Percentiles rank a stretch among this genome's conserved stretches.
Conservation (phyloP, 2,888 invertebrate genomes). For the Physocephala rufipes region DNA sequence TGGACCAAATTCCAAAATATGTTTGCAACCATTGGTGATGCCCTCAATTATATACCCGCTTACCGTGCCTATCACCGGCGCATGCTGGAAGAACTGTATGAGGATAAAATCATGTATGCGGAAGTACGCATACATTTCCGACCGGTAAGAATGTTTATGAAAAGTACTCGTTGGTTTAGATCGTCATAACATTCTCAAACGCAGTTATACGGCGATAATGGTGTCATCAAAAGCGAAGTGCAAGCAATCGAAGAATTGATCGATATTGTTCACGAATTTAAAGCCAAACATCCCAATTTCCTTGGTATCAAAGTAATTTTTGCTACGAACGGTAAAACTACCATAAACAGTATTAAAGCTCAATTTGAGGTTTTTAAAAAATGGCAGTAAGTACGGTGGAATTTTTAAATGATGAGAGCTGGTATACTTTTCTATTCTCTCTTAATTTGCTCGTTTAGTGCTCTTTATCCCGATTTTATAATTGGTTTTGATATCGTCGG, state of each 20-base stretch:
- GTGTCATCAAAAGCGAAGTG: conserved; percentile 64
- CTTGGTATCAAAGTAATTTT: conserved; percentile 69
- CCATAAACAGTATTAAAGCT: conserved; percentile 25
- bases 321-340: conserved; percentile 34
- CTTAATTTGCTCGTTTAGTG: conserved; percentile 33
- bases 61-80: conserved; percentile 68
- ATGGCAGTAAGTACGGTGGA: conserved; percentile 48
- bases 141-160: conserved; percentile 35
- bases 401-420: too few species aligned
- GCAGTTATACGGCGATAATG: conserved; percentile 68
- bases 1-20: conserved; percentile 67
- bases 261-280: conserved; percentile 65
- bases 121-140: conserved; percentile 66
- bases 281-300: conserved; percentile 67
- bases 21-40: conserved; percentile 64
- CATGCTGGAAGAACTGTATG: conserved; percentile 67
- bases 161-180: background rate
- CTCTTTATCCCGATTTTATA: conserved; percentile 66
- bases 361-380: conserved; percentile 43
- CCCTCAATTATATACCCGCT: conserved; percentile 67
- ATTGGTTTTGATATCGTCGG: conserved; percentile 73
- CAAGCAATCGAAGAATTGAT: conserved; percentile 58
- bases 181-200: background rate
- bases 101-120: conserved; percentile 70
- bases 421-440: background rate